Base-by-base conservation (phyloP, 2,888 invertebrate genomes). In the Drosophila diplacantha region DNA sequence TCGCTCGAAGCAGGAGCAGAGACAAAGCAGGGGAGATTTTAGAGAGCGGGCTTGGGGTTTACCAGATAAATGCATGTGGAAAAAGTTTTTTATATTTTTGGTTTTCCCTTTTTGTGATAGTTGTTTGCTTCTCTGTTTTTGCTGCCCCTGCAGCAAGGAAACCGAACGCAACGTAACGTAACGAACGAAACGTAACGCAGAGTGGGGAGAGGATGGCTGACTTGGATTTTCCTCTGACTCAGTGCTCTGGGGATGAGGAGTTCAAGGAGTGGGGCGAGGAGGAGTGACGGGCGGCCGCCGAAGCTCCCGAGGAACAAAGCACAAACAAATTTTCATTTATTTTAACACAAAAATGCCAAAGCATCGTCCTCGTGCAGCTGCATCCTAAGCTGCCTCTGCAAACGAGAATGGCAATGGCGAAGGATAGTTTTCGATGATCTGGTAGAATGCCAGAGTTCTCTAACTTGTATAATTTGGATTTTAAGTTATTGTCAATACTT, bases 281-380 rank as follows among this genome's bases (percentile, higher is more conserved):
- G 63, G 12, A 18, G 14, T 31, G 24, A n/a, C 24, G 32, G 52
- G 39, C 26, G 24, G 46, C 39, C 53, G 26, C 38, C 44, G 35
- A 31, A 38, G 62, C 64, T 53, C 51, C 50, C 57, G 58, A 39
- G 65, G 38, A 77, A 69, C 78, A 78, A 81, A 83, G 78, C 83
- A 81, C 83, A 79, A 83, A 83, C 78, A 77, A 77, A 77, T 77
- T 77, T 77, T 77, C 83, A 79, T 79, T 79, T 79, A 79, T 79
- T 83, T 81, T 75, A 82, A 81, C 83, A 79, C 83, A 83, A 78
- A 78, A 82, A 78, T 78, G 79, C 78, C 78, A 78, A 83, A 78
- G 81, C 71, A 78, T 73, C 67, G 60, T 44, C 43, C 47, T 54
- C 38, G 35, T 58, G 58, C 37, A 53, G 60, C 35, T 32, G 66